Conservation (phyloP, 2,888 invertebrate genomes). For the Drosophila macrothrix region DNA sequence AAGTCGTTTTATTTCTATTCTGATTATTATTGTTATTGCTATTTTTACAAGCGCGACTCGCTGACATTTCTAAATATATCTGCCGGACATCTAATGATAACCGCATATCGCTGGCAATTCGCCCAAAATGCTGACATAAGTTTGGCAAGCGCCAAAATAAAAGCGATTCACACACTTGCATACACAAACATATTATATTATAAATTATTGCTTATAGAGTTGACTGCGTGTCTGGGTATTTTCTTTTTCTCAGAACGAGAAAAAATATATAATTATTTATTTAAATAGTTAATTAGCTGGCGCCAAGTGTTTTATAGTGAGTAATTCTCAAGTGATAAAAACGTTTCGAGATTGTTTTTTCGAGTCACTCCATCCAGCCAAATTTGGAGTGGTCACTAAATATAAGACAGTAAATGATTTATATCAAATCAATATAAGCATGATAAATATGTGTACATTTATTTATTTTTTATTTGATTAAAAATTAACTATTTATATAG, state of each 20-base stretch:
- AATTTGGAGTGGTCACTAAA: background rate
- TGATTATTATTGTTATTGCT: slow-evolving; percentile 28
- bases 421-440: background rate
- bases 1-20: slow-evolving; percentile 28
- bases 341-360: background rate
- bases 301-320: background rate
- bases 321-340: background rate
- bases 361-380: background rate
- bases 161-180: slow-evolving; percentile 10
- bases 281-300: background rate
- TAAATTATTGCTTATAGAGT: background rate
- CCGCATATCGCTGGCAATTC: slow-evolving; percentile 33
- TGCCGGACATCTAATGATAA: slow-evolving; percentile 55
- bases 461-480: background rate
- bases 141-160: slow-evolving; percentile 44
- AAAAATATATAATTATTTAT: background rate
- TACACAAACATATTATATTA: background rate
- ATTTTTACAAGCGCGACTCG: slow-evolving; percentile 42
- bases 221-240: background rate
- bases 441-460: background rate
- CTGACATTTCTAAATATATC: slow-evolving; percentile 55
- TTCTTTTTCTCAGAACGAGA: background rate
- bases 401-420: background rate
- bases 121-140: slow-evolving; percentile 31
- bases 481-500: background rate